Evolutionary conservation across 2,113 vertebrate species (phyloP), one percentile per base, ranked within the genome.

Genomic region (Chaetodon trifascialis): DNA sequence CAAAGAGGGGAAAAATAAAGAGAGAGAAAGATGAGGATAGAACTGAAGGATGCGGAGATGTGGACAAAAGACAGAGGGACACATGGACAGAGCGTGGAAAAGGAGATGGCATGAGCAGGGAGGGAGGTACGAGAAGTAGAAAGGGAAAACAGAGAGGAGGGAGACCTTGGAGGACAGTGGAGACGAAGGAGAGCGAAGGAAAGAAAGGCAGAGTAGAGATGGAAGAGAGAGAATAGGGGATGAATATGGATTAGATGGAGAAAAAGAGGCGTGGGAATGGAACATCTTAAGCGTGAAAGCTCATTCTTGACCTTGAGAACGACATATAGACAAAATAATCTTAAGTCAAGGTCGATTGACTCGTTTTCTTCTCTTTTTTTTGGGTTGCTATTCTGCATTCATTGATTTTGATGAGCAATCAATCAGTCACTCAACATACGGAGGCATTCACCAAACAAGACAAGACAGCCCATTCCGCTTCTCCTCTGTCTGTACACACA

Each of bases 391-490:
- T 58, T 36, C 30, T 76, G 46, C 15, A 6, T 56, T 47, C 8
- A 82, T 42, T 73, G 73, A 82, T 63, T 82, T 19, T 58, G 17
- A 21, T 74, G 68, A 34, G 23, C 14, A 51, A 36, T 66, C 38
- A 38, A 56, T 46, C 46, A 49, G 4, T 23, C 19, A 17, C 4
- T 73, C 21, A 52, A 56, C n/a, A 56, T 49, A 30, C 3, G 21
- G 54, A 47, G 23, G 52, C 72, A 73, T 30, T 73, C 56, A 42
- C 40, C 19, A 7, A 16, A 36, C 7, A 34, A 47, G 11, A 12
- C 30, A 30, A 30, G 36, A 2, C 17, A n/a, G 21, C 38, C 21
- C 25, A 15, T 25, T 12, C 47, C 14, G 11, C 7, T 12, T 3
- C 17, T 59, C 19, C 9, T 49, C 36, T 65, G 73, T 23, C 7